Evolutionary conservation across 23 tunicate species (phyloP), one percentile per base, ranked within the genome.

Genomic region (Phallusia fumigata): DNA sequence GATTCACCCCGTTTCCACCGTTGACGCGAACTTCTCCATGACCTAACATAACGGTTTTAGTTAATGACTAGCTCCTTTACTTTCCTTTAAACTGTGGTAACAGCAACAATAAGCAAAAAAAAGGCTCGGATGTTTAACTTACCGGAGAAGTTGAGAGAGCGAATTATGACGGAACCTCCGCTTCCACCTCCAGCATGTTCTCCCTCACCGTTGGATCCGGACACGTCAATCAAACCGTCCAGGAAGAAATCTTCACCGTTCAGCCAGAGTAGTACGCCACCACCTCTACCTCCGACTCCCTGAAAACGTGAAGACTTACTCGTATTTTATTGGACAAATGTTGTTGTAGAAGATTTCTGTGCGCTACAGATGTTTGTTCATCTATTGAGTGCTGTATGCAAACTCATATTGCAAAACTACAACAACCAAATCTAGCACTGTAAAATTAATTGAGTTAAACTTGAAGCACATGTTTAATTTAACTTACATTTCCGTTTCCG

Each of bases 131-230:
- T 33, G 5, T 40, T 40, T 5, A 40, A 40, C 47, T 76, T 36
- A 78, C 81, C 81, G 34, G 81, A 78, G 45, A 80, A 31, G 83
- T 80, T 80, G 36, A 80, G 74, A 32, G 83, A 21, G 32, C 83
- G 50, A 30, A 80, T 80, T 3, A 58, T 58, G 22, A 80, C 74
- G 0, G 83, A 80, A 52, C 83, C 83, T 19, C 83, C 83, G n/a
- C 83, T 80, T 19, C 83, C 83, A 31, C 83, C 83, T 0, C 83
- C 83, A 32, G 83, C 83, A 80, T 80, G 21, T 49, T 24, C 40
- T 0, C 83, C 83, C 24, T 31, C 44, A 52, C 83, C 83, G 31
- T 50, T 44, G 18, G 83, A 19, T 12, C 83, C 83, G 31, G 83
- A 80, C 18, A 80, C 74, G 52, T 80, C 83, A 80, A 80, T 64